phyloP scores from a whole-genome alignment of 2,113 vertebrate species.

The Menidia beryllina region DNA sequence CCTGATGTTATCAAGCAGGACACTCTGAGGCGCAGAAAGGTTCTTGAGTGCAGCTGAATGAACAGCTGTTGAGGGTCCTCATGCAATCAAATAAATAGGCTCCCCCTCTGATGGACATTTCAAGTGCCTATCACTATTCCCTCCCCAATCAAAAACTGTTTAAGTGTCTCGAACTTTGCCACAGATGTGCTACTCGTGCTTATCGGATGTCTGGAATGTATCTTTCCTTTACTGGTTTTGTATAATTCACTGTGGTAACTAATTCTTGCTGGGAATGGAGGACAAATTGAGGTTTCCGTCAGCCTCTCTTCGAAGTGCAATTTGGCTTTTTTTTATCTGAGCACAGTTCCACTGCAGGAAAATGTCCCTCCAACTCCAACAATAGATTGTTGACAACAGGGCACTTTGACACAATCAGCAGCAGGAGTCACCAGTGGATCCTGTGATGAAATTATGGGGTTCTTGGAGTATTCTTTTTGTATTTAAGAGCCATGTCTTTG shows the following conservation, averaged over 20 bases:
- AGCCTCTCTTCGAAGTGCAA: not conserved
- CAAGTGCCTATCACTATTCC: slow-evolving; percentile 26
- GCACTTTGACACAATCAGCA: not conserved
- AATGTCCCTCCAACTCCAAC: too few species aligned
- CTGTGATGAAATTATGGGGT: not conserved
- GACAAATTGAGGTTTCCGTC: too few species aligned
- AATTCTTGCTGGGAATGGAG: not conserved
- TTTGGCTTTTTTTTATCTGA: not conserved
- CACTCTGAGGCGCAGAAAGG: not conserved
- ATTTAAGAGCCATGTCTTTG: not conserved
- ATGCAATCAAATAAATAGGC: slow-evolving; percentile 53
- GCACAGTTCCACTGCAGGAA: not conserved
- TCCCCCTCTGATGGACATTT: slow-evolving; percentile 47
- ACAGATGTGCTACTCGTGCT: slow-evolving; percentile 4
- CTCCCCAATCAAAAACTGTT: slow-evolving; percentile 43
- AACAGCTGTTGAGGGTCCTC: slow-evolving; percentile 36
- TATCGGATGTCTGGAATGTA: not conserved
- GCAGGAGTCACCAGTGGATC: not conserved
- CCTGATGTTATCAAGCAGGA: slow-evolving; percentile 24
- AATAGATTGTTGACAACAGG: not conserved
- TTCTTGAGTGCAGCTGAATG: slow-evolving; percentile 34
- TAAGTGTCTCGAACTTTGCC: slow-evolving; percentile 14
- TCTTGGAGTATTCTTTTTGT: not conserved
- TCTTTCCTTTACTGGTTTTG: not conserved
- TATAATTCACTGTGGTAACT: not conserved